Evolutionary conservation across 2,113 vertebrate species (phyloP).

Genomic region (Rhinogobius similis): DNA sequence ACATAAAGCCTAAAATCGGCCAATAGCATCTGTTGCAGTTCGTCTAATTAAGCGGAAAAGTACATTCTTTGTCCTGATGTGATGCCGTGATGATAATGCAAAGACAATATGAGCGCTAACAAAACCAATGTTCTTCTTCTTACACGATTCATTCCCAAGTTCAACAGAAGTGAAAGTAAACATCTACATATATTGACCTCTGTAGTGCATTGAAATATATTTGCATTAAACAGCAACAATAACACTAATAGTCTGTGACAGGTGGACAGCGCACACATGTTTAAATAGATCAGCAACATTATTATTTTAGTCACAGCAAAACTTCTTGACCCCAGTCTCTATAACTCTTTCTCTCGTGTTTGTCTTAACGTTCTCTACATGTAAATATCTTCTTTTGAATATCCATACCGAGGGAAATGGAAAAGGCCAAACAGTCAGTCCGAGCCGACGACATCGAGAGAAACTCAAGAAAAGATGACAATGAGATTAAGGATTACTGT

Average conservation of each 20-base stretch:
- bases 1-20: neutral
- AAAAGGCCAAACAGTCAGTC: no score
- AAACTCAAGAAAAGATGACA: no score
- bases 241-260: neutral
- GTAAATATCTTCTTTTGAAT: no score
- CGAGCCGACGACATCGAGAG: no score
- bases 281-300: no score
- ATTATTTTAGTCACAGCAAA: no score
- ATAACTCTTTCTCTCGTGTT: no score
- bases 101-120: neutral
- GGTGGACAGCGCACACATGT: neutral
- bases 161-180: neutral
- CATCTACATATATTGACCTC: neutral
- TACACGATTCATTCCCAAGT: neutral
- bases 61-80: no score
- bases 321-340: no score
- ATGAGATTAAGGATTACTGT: no score
- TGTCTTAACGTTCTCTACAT: no score
- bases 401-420: no score
- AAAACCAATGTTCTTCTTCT: neutral
- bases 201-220: neutral
- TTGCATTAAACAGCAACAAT: neutral
- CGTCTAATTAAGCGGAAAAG: neutral
- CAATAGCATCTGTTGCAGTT: neutral
- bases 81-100: neutral